Base-by-base conservation (phyloP, 2,113 vertebrate genomes). In the Progne subis region DNA sequence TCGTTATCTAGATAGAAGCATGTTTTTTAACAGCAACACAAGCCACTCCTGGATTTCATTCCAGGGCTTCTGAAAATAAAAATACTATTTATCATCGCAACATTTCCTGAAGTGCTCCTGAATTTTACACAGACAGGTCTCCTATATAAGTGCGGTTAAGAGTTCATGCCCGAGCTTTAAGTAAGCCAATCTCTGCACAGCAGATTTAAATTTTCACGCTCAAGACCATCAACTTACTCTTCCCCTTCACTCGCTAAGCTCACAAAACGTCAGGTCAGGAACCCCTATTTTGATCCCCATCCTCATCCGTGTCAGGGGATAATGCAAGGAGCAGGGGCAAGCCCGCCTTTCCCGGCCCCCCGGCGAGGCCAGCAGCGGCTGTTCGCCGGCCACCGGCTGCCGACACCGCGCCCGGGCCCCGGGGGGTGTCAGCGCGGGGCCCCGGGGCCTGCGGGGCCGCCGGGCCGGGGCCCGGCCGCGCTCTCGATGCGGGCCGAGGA, bases 291-390 rank as follows among this genome's bases (percentile, higher is more conserved):
- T 4, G 34, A 28, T 18, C 18, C 18, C 11, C 29, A 9, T 71
- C 18, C 43, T 11, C 28, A 11, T 4, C 7, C 19, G 20, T 4
- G 46, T 1, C 16, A 1, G n/a, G 34, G 32, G 49, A 39, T 2
- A 39, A 15, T 0, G 24, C 59, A 8, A 10, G 31, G 0, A 39
- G 11, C 14, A 12, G 43, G 7, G 12, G 4, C n/a, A 4, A 37
- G 41, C 29, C 52, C 1, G 15, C 28, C 53, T 11, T 13, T 11
- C 28, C 34, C 4, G 34, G 32, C n/a, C 44, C 18, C 53, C n/a
- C n/a, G n/a, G n/a, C n/a, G n/a, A n/a, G n/a, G n/a, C n/a, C n/a
- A n/a, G n/a, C n/a, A n/a, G n/a, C n/a, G n/a, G n/a, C n/a, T n/a
- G n/a, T n/a, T n/a, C n/a, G n/a, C n/a, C n/a, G n/a, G n/a, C n/a